Conservation (phyloP, 2,797 vertebrate species). For the Sebastes taczanowskii region DNA sequence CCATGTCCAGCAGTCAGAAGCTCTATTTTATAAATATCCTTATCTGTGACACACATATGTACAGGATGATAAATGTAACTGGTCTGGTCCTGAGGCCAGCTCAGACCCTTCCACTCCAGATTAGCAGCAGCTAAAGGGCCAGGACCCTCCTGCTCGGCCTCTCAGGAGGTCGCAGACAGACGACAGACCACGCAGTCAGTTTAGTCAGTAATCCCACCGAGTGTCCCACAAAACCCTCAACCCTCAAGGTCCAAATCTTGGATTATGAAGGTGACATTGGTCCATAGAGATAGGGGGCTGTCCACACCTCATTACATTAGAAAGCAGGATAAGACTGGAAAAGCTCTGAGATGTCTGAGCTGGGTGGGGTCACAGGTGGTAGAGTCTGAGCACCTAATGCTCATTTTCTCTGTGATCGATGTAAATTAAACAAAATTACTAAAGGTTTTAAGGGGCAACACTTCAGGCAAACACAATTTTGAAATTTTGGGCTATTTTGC, state of each 20-base stretch:
- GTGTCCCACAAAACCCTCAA: conserved; percentile 28
- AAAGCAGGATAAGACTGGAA: conserved; percentile 69
- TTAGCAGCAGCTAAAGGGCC: conserved; percentile 53
- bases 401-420: neutral
- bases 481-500: too few species aligned
- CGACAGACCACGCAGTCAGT: conserved; percentile 68
- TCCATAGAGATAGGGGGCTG: conserved; percentile 51
- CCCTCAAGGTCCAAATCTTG: conserved; percentile 49
- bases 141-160: conserved; percentile 22
- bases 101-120: conserved; percentile 55
- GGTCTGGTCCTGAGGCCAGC: conserved; percentile 15
- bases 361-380: conserved; percentile 34
- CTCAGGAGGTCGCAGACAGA: conserved; percentile 62
- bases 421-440: neutral
- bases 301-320: conserved; percentile 62
- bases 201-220: conserved; percentile 61
- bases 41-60: conserved; percentile 30
- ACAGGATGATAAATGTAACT: conserved; percentile 31
- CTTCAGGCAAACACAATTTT: too few species aligned
- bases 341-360: conserved; percentile 56
- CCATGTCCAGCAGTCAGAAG: conserved; percentile 10
- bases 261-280: conserved; percentile 71
- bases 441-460: rapidly evolving
- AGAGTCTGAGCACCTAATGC: conserved; percentile 1
- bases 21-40: conserved; percentile 41